These are phyloP conservation scores for Tachyglossus aculeatus DNA, from an alignment of 2,797 vertebrate genomes.

Conservation along the genomic window DNA sequence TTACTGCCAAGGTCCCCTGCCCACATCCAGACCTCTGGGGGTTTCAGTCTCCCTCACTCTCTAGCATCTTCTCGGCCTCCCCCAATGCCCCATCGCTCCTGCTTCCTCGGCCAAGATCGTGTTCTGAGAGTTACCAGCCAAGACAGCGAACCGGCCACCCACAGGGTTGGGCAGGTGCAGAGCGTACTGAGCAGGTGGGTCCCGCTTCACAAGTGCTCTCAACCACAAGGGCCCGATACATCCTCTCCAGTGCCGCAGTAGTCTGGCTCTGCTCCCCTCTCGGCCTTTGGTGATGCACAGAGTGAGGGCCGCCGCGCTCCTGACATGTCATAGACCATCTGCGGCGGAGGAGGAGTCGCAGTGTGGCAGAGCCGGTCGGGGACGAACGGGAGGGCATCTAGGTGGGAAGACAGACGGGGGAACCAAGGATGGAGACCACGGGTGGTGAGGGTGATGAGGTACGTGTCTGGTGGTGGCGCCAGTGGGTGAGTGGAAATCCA, in stretches of 20 bases:
- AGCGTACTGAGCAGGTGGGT: constrained; percentile 45
- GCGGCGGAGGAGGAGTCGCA: background rate
- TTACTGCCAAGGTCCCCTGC: too few relatives aligned
- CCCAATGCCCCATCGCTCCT: background rate
- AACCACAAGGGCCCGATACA: constrained; percentile 46
- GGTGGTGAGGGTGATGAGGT: background rate
- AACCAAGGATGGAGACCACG: background rate
- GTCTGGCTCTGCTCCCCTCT: constrained; percentile 41
- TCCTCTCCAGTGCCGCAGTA: constrained; percentile 24
- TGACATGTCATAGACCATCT: constrained; percentile 56
- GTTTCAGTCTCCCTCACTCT: too few relatives aligned
- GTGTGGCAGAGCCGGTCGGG: background rate
- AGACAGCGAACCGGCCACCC: background rate
- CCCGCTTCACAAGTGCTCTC: constrained; percentile 15
- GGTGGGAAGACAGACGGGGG: background rate
- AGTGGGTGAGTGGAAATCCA: background rate
- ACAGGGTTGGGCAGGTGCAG: too few relatives aligned
- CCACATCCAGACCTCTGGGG: too few relatives aligned
- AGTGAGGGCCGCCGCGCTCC: constrained; percentile 44
- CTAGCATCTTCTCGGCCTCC: too few relatives aligned
- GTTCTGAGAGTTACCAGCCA: too few relatives aligned
- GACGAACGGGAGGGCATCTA: background rate
- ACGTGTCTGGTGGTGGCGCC: background rate
- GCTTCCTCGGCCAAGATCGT: too few relatives aligned
- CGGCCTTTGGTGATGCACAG: constrained; percentile 57